phyloP scores from a whole-genome alignment of 2,113 vertebrate genomes.

The Ophiodon elongatus region DNA sequence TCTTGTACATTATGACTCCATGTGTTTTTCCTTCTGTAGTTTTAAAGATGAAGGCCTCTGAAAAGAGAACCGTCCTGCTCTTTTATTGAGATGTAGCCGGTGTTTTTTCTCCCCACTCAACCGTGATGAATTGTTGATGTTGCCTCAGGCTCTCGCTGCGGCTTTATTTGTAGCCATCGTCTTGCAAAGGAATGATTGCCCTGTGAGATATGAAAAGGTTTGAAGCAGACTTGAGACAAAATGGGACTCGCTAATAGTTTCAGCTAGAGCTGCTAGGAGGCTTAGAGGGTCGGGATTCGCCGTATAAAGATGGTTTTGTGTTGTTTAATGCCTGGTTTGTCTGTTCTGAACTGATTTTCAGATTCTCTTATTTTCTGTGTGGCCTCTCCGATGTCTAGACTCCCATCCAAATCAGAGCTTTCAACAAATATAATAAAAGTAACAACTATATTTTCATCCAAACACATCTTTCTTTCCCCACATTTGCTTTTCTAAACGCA shows the following conservation, averaged over 20 bases:
- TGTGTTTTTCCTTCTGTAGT: neutral
- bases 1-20: neutral
- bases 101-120: conserved; percentile 43
- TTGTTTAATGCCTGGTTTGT: neutral
- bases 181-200: neutral
- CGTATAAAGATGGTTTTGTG: neutral
- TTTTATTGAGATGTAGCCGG: conserved; percentile 33
- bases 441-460: conserved; percentile 1
- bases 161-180: conserved; percentile 43
- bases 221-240: conserved; percentile 21
- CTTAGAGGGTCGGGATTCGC: neutral
- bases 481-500: neutral
- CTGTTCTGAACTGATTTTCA: neutral
- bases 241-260: conserved; percentile 1
- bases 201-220: conserved; percentile 29
- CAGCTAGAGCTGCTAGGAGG: neutral
- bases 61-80: conserved; percentile 27
- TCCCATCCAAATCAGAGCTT: neutral
- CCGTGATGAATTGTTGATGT: conserved; percentile 41
- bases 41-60: conserved; percentile 44
- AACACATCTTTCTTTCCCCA: neutral
- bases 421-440: neutral
- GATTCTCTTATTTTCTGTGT: neutral
- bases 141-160: conserved; percentile 51
- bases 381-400: neutral